Percentiles rank a stretch among this genome's conserved stretches.
phyloP scores from a whole-genome alignment of 2,113 vertebrate species.

The Anthoscopus minutus region DNA sequence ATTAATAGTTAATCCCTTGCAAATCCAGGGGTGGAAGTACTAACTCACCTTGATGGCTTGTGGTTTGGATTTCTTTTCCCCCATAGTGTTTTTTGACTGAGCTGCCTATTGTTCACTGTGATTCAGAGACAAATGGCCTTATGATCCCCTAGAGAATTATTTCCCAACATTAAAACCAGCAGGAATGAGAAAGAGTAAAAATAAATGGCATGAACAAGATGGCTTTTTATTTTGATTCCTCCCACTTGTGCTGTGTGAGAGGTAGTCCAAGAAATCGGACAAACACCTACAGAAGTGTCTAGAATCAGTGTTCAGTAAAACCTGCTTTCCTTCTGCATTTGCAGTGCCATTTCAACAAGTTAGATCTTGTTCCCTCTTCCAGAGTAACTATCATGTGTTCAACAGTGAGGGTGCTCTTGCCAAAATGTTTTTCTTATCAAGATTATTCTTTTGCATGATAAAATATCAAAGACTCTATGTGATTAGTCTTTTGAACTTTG shows the following conservation, averaged over 20 bases:
- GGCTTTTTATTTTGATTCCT: not conserved
- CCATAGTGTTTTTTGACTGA: not conserved
- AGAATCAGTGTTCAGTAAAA: not conserved
- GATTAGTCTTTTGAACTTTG: not conserved
- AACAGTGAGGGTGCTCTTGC: not conserved
- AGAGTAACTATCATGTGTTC: not conserved
- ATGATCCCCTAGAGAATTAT: not conserved
- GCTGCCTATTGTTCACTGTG: not conserved
- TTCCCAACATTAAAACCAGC: not conserved
- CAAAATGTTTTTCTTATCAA: not conserved
- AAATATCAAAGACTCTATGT: not conserved
- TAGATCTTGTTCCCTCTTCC: not conserved
- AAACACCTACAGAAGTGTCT: not conserved
- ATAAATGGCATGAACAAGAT: not conserved
- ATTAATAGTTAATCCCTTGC: not conserved
- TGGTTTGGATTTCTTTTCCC: not conserved
- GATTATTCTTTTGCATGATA: not conserved
- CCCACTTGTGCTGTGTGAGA: not conserved
- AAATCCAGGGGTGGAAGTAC: not conserved
- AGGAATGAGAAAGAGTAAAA: not conserved
- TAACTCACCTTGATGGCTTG: not conserved
- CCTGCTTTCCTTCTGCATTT: constrained; percentile 11
- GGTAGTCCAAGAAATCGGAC: not conserved
- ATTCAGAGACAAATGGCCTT: not conserved
- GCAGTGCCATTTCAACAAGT: not conserved